Evolutionary conservation across 2,888 invertebrate species (phyloP), one percentile per base, ranked within the genome.

Genomic region (Drosophila tanythrix): DNA sequence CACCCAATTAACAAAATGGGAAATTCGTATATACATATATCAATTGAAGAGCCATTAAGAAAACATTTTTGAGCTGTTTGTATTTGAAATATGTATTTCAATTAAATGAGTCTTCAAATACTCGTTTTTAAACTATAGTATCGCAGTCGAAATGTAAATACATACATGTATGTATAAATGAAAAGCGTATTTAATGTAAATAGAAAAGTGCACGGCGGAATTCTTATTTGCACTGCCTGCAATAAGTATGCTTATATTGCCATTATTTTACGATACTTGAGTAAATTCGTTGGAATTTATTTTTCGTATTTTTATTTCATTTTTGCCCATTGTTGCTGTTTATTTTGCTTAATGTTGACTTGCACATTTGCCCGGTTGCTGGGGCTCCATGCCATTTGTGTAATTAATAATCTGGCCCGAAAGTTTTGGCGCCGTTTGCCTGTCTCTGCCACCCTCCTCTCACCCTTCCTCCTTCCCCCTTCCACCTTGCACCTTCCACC

Each of bases 371-470:
- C 67, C 31, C 70, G 72, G 64, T 36, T 57, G 40, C 56, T 57
- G 55, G 57, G 59, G 51, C 50, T 55, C 65, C 40, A 50, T 82
- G 66, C 74, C 86, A 82, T 88, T 88, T 82, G 76, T 70, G 86
- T 85, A 84, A 84, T 84, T 84, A 88, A 84, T 84, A 85, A 81
- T 60, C 62, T 50, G 61, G 50, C 74, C 59, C 58, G 50, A 64
- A 74, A 64, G 56, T 69, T 72, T 69, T 71, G 65, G 52, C 36
- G 56, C 48, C 58, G 18, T 46, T 57, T 74, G 59, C 51, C 60
- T 55, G 46, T 8, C 25, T 25, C 25, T 46, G 46, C 15, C 25
- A 25, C 36, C 46, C 29, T 7, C 10, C 18, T 1, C 21, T 21
- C 21, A 21, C 21, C 21, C 21, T 21, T 21, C 21, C 21, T 21